These are phyloP conservation scores for Paradoxurus hermaphroditus DNA, from an alignment of 2,113 vertebrate species.

Conservation along the genomic window DNA sequence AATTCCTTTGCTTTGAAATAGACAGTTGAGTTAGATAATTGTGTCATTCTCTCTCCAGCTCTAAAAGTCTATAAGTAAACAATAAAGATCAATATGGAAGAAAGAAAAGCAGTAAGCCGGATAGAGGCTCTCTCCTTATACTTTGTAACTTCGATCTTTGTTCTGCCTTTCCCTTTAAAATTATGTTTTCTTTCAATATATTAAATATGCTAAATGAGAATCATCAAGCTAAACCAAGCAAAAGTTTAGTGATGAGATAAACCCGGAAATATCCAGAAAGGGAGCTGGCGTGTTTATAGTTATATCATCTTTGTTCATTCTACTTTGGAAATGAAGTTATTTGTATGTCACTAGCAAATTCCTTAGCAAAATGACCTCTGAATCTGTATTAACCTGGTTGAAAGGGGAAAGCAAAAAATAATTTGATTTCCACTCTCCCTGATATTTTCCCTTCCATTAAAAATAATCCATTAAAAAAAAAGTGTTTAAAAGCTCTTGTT, in stretches of 20 bases:
- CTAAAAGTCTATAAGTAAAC: neutral
- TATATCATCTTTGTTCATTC: neutral
- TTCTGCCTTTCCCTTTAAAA: neutral
- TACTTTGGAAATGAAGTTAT: slow-evolving; percentile 26
- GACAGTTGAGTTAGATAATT: neutral
- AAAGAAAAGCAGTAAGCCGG: neutral
- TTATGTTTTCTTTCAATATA: neutral
- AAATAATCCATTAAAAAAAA: slow-evolving; percentile 16
- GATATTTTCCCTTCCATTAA: slow-evolving; percentile 29
- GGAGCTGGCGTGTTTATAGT: neutral
- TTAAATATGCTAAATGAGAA: neutral
- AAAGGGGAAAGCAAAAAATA: neutral
- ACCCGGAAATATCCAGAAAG: neutral
- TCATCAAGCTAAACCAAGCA: neutral
- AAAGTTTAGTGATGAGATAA: neutral
- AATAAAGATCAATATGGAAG: neutral
- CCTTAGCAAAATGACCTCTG: neutral
- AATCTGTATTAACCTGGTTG: slow-evolving; percentile 47
- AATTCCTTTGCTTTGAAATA: neutral
- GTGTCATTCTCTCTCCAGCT: neutral
- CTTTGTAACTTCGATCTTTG: neutral
- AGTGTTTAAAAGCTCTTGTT: slow-evolving; percentile 32
- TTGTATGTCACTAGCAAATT: slow-evolving; percentile 48
- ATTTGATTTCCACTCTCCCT: slow-evolving; percentile 53
- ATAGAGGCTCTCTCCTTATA: neutral